Base-by-base conservation (phyloP, 2,797 vertebrate species). In the Lerista edwardsae region DNA sequence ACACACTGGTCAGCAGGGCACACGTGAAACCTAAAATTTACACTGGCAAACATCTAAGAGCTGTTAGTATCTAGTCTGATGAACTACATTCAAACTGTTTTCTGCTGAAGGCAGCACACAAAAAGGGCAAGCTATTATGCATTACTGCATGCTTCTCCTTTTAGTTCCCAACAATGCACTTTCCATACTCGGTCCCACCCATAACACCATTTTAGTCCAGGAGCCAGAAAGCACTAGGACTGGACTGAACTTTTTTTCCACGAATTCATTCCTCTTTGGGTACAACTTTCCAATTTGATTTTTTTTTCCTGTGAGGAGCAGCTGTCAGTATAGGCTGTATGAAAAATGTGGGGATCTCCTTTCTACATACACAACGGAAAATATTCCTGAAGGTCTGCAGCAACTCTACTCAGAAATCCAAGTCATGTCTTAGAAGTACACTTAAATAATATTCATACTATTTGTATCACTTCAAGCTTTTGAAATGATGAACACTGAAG, bases 391-490 rank as follows among this genome's bases (percentile, higher is more conserved):
- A 77, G 65, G 39, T 71, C 74, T 77, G 74, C 55, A 44, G 55
- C 57, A 77, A 69, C 29, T 77, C 44, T 55, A 10, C 55, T 55
- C 67, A 39, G 39, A 68, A 71, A 51, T 2, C 41, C 21, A 34
- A 39, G 75, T 84, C 89, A n/a, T 77, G 88, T 89, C 82, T 88
- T 87, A 84, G 84, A 74, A 86, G 91, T 64, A 88, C 86, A 75
- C 85, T 71, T 86, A 90, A 92, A 92, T 36, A 87, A 62, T 84
- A 85, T 87, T 91, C 71, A 92, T 72, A 75, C 85, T 83, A 83
- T 87, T 79, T 75, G 78, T 83, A 92, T 92, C 80, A 86, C 84
- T 91, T 92, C 44, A 84, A 87, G 79, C 73, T 90, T 91, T 93
- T 88, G 91, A 82, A 71, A 84, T 83, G 89, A 91, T 87, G 88